Base-by-base conservation (phyloP, 1,140 invertebrate genomes). In the Aphis gossypii region DNA sequence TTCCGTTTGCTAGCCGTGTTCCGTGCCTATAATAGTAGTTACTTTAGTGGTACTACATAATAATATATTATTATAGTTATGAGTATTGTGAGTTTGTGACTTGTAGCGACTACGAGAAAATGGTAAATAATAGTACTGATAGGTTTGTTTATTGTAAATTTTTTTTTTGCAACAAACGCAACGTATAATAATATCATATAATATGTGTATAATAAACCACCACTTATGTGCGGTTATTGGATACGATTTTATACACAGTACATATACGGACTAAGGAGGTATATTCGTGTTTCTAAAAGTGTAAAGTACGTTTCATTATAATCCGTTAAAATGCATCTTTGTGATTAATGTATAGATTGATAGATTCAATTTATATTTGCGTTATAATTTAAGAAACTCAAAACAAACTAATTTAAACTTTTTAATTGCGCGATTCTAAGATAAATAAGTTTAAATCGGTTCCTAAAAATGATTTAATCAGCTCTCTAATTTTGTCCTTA, bases 341-440 rank as follows among this genome's bases (percentile, higher is more conserved):
- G 60, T 76, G 1, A 76, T 14, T n/a, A 18, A 76, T 76, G 11
- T n/a, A 14, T 68, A 68, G 0, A 2, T 30, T 30, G 25, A 9
- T 60, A 60, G 56, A 25, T 60, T 14, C 60, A 76, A 68, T 30
- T 3, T 11, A n/a, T 68, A 25, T 30, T 68, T 68, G 14, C 60
- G 30, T 68, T 68, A n/a, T 6, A n/a, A n/a, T n/a, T 4, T 18
- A 68, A 18, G 30, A 68, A 68, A 68, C 60, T 68, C 14, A n/a
- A 68, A 68, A n/a, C 60, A 68, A 68, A 68, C 60, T 68, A n/a
- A 68, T 68, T 68, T 68, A n/a, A 68, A 68, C 30, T 68, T 68
- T 68, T 68, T n/a, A 76, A n/a, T 76, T 76, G n/a, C 14, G 14
- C n/a, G n/a, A n/a, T 76, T 76, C 4, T 18, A 76, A 4, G 14